Base-by-base conservation (phyloP, 2,113 vertebrate genomes). In the Grus americana region DNA sequence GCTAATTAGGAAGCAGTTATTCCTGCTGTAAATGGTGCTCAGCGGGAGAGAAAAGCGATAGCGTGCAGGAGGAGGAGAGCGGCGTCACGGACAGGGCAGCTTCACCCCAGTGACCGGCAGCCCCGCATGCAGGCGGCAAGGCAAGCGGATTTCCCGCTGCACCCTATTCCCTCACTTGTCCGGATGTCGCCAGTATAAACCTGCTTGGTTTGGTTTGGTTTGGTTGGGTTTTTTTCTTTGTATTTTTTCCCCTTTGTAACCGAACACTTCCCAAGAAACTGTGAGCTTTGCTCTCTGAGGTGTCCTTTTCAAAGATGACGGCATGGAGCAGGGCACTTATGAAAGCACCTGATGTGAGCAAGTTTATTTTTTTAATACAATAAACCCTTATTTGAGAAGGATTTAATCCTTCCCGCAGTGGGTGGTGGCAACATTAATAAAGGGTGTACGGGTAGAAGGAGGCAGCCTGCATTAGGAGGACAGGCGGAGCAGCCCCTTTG, bases 1-100 rank as follows among this genome's bases (percentile, higher is more conserved):
- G 68, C 79, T 98, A 98, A 98, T 98, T 97, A 97, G 90, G 73
- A 90, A 96, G 95, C 89, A 70, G 95, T 96, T 98, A 96, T 80
- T 98, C 79, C 89, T 71, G 2, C 70, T 97, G 92, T 94, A 95
- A 97, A 92, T 32, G 32, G 78, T 90, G 76, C 85, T 86, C 61
- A 55, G 85, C 62, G 72, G 27, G 42, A 92, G 88, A 57, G 88
- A 88, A 92, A 63, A 88, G 94, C 71, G 40, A 21, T 19, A 72
- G 47, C n/a, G 8, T 18, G 71, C 70, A 47, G 29, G 81, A 3
- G n/a, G 46, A 29, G 36, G 22, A 27, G 34, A 63, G n/a, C 5
- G 5, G 54, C 11, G 19, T 18, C 24, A 0, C 40, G 17, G 79
- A 20, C 29, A 10, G 72, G 57, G 46, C 50, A 55, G 40, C 74